These are phyloP conservation scores for Epizoanthus stellaris DNA, from an alignment of 92 coral and sea anemone species.

Conservation along the genomic window DNA sequence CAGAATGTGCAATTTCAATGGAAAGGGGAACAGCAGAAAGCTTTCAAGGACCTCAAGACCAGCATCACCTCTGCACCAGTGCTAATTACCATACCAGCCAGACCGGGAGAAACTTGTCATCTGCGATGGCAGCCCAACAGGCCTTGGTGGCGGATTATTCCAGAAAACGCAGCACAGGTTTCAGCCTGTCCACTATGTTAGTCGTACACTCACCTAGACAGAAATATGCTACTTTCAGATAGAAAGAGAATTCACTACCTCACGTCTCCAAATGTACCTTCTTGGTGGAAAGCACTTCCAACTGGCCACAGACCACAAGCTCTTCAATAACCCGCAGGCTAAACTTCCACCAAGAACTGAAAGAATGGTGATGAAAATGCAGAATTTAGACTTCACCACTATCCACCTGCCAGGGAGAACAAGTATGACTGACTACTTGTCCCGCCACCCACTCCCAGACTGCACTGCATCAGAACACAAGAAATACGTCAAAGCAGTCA, in stretches of 20 bases:
- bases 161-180: constrained; percentile 66
- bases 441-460: constrained; percentile 59
- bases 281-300: neutral
- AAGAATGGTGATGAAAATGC: too few species aligned
- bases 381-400: too few species aligned
- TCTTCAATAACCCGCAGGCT: too few species aligned
- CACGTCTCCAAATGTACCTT: constrained; percentile 57
- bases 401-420: constrained; percentile 63
- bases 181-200: constrained; percentile 61
- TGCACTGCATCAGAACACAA: constrained; percentile 19
- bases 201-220: constrained; percentile 57
- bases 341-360: too few species aligned
- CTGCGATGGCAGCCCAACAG: constrained; percentile 57
- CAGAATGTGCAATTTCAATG: too few species aligned
- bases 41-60: too few species aligned
- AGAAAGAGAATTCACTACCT: constrained; percentile 57
- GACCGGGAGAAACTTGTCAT: constrained; percentile 60
- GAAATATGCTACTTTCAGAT: constrained; percentile 51
- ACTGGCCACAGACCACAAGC: too few species aligned
- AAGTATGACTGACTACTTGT: constrained; percentile 59
- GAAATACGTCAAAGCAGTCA: constrained; percentile 55
- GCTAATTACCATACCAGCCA: neutral
- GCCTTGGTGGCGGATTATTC: constrained; percentile 70
- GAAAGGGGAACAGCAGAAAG: too few species aligned
- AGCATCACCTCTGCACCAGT: constrained; percentile 47